Base-by-base conservation (phyloP, 2,888 invertebrate species). In the Brenthis daphne region DNA sequence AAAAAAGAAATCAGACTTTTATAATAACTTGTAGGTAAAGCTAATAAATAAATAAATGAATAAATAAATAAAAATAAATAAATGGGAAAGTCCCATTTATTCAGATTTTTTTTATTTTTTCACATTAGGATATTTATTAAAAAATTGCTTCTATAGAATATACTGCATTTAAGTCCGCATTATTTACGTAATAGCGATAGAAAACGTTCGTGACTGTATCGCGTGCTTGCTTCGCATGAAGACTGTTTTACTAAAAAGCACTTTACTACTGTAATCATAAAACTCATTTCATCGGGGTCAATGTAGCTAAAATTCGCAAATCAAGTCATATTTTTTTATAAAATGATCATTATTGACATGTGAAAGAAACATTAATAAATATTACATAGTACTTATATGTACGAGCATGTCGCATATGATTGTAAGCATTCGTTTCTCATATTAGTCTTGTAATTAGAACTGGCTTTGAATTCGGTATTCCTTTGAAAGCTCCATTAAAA, bases 171-270 rank as follows among this genome's bases (percentile, higher is more conserved):
- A 53, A 68, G 56, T 51, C 72, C 72, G 72, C 72, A 73, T 53
- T 70, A 70, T 64, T 73, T 73, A 73, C 72, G 72, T 70, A 70
- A 73, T 64, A 56, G 55, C 64, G 8, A 71, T 57, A 60, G 57
- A 64, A 65, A 65, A 51, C 50, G 50, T 76, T 75, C 77, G 77
- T 77, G 77, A 76, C 74, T 47, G 50, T 12, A 67, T 76, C 73
- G 76, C 77, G 74, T 67, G 67, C 50, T 48, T 33, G 60, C 20
- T 20, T 37, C 29, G 51, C 66, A 55, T 61, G 47, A 54, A 55
- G 33, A 61, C 48, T 55, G 54, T 14, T 66, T 63, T 58, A 24
- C 37, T 58, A 70, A 70, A 72, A 64, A 66, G 68, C 63, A 54
- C 70, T 68, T 72, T 72, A 70, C 50, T 66, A 43, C 43, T 57